Conservation (phyloP, 2,113 vertebrate species). For the Glaucidium brasilianum region DNA sequence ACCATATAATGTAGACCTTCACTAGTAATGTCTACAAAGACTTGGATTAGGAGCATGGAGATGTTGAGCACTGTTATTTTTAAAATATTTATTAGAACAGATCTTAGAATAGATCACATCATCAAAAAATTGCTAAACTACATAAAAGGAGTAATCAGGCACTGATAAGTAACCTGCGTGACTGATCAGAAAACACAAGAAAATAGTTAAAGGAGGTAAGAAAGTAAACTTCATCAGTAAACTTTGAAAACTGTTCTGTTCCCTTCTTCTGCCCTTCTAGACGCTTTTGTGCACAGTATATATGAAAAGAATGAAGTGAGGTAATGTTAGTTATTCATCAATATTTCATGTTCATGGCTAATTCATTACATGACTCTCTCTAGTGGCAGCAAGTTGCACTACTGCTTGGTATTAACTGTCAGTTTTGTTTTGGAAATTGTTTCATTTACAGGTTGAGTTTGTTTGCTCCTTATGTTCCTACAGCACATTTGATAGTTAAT, state of each 20-base stretch:
- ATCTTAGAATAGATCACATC: background rate
- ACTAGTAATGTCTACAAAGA: background rate
- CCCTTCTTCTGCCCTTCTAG: background rate
- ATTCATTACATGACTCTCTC: background rate
- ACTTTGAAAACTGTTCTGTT: background rate
- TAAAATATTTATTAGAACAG: background rate
- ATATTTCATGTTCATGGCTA: background rate
- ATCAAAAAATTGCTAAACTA: background rate
- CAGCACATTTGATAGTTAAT: constrained; percentile 22
- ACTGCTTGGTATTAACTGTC: background rate
- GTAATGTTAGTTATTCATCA: background rate
- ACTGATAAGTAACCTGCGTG: background rate
- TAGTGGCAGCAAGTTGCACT: background rate
- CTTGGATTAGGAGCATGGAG: background rate
- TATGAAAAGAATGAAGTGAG: background rate
- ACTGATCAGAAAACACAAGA: background rate
- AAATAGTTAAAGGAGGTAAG: background rate
- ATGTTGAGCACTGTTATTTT: background rate
- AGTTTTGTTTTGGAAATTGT: background rate
- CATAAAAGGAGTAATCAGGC: background rate
- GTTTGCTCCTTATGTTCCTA: background rate
- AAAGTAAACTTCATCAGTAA: background rate
- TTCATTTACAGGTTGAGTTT: constrained; percentile 44
- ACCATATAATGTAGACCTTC: background rate
- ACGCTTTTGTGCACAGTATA: background rate